Evolutionary conservation across 2,888 invertebrate genomes (phyloP).

Genomic region (Catocala fraxini): DNA sequence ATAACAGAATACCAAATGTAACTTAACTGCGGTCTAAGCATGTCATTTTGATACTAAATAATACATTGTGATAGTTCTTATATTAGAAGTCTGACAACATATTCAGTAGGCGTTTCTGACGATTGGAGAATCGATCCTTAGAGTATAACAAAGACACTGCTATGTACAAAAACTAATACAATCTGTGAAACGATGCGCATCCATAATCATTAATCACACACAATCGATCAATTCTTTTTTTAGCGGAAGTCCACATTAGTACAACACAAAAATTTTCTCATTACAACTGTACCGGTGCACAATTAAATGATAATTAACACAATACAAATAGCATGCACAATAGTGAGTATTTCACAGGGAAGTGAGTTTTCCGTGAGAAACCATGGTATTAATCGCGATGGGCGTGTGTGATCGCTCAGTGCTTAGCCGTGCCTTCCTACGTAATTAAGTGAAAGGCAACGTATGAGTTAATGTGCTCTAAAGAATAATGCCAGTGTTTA

Average conservation of each 20-base stretch:
- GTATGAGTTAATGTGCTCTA: slow-evolving; percentile 12
- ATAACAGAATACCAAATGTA: no score
- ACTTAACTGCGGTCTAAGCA: no score
- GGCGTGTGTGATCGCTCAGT: slow-evolving; percentile 29
- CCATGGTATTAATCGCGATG: slow-evolving; percentile 24
- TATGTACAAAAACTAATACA: neutral
- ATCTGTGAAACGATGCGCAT: neutral
- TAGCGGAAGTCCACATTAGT: slow-evolving; percentile 16
- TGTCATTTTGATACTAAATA: no score
- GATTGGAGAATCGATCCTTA: no score
- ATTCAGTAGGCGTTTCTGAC: no score
- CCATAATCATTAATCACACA: slow-evolving; percentile 6
- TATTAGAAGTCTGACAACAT: no score
- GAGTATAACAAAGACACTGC: neutral
- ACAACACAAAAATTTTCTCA: slow-evolving; percentile 14
- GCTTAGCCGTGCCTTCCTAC: slow-evolving; percentile 29
- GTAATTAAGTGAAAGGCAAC: slow-evolving; percentile 47
- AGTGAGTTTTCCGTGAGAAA: slow-evolving; percentile 48
- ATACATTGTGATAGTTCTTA: no score
- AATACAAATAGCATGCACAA: slow-evolving; percentile 34
- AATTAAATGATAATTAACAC: slow-evolving; percentile 23
- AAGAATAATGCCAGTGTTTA: slow-evolving; percentile 8
- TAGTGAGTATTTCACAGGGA: slow-evolving; percentile 44
- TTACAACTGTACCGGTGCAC: slow-evolving; percentile 12
- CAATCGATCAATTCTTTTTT: slow-evolving; percentile 21